Base-by-base conservation (phyloP, 2,113 vertebrate species). In the Rhodinocichla rosea region DNA sequence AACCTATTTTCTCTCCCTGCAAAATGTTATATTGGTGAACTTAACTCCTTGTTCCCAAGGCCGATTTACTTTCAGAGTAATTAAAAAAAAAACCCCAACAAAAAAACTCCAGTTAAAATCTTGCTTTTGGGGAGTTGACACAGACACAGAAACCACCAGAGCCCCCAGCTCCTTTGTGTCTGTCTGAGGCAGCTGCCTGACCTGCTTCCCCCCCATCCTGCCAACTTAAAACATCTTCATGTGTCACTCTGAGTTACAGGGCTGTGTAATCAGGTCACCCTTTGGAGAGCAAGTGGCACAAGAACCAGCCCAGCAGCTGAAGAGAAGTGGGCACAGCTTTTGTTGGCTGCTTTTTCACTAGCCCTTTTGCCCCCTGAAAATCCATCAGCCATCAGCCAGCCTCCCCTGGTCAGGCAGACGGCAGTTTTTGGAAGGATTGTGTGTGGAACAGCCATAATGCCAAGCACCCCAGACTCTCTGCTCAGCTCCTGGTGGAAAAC, bases 1-100 rank as follows among this genome's bases (percentile, higher is more conserved):
- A 96, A 83, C 35, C 35, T 84, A 62, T 87, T 95, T 90, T 92
- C 32, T 86, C 44, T 90, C 57, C 73, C 79, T 45, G 53, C 28
- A 71, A 89, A 92, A 78, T 86, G 20, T 9, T 92, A 18, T 13
- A 4, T 28, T 39, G 71, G 22, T 3, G 5, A 75, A 49, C 20
- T 78, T 70, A 74, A 94, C 71, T 73, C 78, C 79, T 89, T 91
- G 56, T 65, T 37, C 74, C 30, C 13, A 22, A 74, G 63, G 39
- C 52, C 40, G 70, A 55, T 70, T 91, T 69, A 78, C 77, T 91
- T 92, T 68, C 14, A 81, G 21, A 90, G 44, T 12, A 55, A 39
- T 32, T 9, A 10, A 52, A 89, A 53, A 27, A 28, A 57, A 68
- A 55, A 19, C 8, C 3, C 6, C 3, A 42, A 40, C 40, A 40